Conservation (phyloP, 2,797 vertebrate species). For the Sandelia bainsii region DNA sequence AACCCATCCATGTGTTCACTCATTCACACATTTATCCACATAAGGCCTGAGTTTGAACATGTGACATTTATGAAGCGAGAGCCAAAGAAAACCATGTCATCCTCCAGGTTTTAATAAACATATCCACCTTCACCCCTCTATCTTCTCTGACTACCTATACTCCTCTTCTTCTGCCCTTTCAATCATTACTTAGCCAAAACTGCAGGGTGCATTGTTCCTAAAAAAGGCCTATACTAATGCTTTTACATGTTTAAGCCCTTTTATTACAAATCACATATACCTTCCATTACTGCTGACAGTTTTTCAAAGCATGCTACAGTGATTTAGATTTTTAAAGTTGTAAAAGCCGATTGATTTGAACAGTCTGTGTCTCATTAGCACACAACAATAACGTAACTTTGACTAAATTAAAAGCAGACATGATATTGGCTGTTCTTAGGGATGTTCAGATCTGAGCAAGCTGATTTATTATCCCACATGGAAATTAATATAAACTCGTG, state of each 20-base stretch:
- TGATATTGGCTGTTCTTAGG: constrained; percentile 17
- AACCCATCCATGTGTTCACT: constrained; percentile 45
- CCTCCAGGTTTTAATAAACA: constrained; percentile 61
- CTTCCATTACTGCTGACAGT: constrained; percentile 41
- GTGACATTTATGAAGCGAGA: constrained; percentile 83
- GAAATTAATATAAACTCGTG: constrained; percentile 22
- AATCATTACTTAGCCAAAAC: constrained; percentile 64
- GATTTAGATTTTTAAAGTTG: constrained; percentile 45
- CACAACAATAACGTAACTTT: constrained; percentile 54
- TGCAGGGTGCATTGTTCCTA: constrained; percentile 38
- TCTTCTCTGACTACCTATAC: constrained; percentile 28
- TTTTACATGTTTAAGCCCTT: constrained; percentile 50
- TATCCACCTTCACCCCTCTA: constrained; percentile 42
- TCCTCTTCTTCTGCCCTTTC: constrained; percentile 54
- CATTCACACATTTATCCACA: constrained; percentile 37
- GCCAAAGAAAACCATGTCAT: constrained; percentile 77
- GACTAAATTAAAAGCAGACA: constrained; percentile 62
- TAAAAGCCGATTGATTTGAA: constrained; percentile 53
- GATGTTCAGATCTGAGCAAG: constrained; percentile 14
- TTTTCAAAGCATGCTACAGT: constrained; percentile 44
- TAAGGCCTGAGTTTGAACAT: constrained; percentile 50
- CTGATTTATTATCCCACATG: constrained; percentile 34
- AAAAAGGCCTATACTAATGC: constrained; percentile 26
- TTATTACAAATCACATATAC: constrained; percentile 45
- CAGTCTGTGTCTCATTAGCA: constrained; percentile 63